phyloP scores from a whole-genome alignment of 2,888 invertebrate species.

The Orgyia antiqua region DNA sequence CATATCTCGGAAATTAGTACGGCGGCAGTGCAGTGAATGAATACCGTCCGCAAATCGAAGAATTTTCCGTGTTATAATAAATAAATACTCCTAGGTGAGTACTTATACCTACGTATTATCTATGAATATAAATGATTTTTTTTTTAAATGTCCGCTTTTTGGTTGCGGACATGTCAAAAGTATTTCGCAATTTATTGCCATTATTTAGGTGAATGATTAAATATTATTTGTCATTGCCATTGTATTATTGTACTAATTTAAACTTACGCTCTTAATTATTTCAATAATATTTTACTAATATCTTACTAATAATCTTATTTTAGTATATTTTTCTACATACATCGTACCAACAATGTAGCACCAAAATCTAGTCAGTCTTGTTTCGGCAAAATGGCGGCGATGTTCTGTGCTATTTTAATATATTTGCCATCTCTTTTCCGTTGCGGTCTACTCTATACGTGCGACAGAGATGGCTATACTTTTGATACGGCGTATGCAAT shows the following conservation, averaged over 20 bases:
- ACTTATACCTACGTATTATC: slow-evolving; percentile 14
- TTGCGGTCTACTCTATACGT: slow-evolving; percentile 15
- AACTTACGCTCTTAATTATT: slow-evolving; percentile 12
- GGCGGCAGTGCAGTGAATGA: slow-evolving; percentile 72
- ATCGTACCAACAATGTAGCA: slow-evolving; percentile 40
- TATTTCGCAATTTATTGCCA: slow-evolving; percentile 45
- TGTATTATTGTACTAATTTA: slow-evolving; percentile 11
- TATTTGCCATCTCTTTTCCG: slow-evolving; percentile 49
- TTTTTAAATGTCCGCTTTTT: no score
- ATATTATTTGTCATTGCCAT: slow-evolving; percentile 21
- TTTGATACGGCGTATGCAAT: slow-evolving; percentile 53
- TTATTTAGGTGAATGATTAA: slow-evolving; percentile 26
- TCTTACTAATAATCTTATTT: slow-evolving; percentile 12
- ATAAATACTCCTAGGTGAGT: slow-evolving; percentile 57
- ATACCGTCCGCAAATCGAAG: slow-evolving; percentile 72
- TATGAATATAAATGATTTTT: slow-evolving; percentile 26
- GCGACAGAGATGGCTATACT: slow-evolving; percentile 48
- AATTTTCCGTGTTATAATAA: slow-evolving; percentile 61
- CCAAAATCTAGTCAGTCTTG: slow-evolving; percentile 54
- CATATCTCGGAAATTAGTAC: slow-evolving; percentile 77
- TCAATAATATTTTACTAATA: slow-evolving; percentile 8
- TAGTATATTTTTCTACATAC: slow-evolving; percentile 27
- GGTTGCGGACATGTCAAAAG: slow-evolving; percentile 23
- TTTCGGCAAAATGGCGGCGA: slow-evolving; percentile 73
- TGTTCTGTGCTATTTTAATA: slow-evolving; percentile 66